These are phyloP conservation scores for Zaprionus taronus DNA, from an alignment of 1,140 invertebrate genomes.

Conservation along the genomic window DNA sequence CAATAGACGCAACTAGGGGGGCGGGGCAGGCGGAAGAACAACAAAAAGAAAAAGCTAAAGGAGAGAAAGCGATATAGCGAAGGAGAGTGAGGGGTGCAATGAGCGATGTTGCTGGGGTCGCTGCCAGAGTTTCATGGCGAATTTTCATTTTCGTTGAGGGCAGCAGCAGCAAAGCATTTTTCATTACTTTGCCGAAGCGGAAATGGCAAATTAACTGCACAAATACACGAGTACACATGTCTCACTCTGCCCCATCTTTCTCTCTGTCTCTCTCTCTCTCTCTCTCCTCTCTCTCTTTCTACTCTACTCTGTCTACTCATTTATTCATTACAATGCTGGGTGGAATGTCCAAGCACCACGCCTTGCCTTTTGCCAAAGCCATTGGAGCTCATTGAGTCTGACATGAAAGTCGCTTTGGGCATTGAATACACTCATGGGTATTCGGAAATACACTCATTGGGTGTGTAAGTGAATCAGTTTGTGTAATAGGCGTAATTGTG, in stretches of 20 bases:
- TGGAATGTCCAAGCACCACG: neutral
- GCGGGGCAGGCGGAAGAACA: neutral
- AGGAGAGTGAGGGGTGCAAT: neutral
- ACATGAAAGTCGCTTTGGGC: slow-evolving; percentile 27
- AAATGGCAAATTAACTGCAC: slow-evolving; percentile 83
- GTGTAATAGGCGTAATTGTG: neutral
- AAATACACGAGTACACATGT: slow-evolving; percentile 58
- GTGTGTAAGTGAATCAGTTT: neutral
- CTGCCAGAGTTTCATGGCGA: slow-evolving; percentile 32
- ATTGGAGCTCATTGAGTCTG: slow-evolving; percentile 40
- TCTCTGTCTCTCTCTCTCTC: slow-evolving; percentile 28
- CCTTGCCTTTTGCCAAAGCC: slow-evolving; percentile 12
- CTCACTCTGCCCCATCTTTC: neutral
- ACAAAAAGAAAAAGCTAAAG: neutral
- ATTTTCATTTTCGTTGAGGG: slow-evolving; percentile 39
- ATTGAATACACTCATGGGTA: slow-evolving; percentile 9
- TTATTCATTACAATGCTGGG: slow-evolving; percentile 73
- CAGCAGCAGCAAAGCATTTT: slow-evolving; percentile 55
- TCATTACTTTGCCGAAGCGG: slow-evolving; percentile 80
- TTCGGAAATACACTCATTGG: slow-evolving; percentile 3
- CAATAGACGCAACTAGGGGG: slow-evolving; percentile 43
- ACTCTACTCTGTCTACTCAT: slow-evolving; percentile 57
- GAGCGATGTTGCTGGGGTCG: neutral
- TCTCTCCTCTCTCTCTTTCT: slow-evolving; percentile 22
- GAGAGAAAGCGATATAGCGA: neutral